Evolutionary conservation across 2,113 vertebrate genomes (phyloP).

Genomic region (Leptosomus discolor): DNA sequence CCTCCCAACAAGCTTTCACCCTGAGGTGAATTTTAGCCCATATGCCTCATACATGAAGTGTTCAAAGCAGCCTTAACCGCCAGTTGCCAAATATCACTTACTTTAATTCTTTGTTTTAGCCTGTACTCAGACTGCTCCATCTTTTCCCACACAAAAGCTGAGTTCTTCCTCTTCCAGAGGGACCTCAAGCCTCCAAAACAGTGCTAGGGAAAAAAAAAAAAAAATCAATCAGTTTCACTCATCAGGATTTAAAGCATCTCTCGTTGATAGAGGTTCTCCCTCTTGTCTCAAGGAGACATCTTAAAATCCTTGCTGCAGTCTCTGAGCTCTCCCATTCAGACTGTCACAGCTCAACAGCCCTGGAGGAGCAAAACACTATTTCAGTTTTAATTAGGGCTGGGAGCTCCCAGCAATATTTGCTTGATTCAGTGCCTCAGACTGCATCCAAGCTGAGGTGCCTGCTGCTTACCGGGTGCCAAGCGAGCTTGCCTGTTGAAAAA

Average conservation of each 20-base stretch:
- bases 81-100: background rate
- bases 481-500: background rate
- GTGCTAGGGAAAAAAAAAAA: background rate
- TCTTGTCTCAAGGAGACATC: background rate
- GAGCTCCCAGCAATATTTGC: background rate
- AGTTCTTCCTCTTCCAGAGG: background rate
- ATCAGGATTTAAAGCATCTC: background rate
- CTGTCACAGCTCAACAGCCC: background rate
- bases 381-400: background rate
- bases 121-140: background rate
- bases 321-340: background rate
- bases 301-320: background rate
- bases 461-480: background rate
- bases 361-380: background rate
- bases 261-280: background rate
- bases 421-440: background rate
- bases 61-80: background rate
- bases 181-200: background rate
- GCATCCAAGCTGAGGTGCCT: background rate
- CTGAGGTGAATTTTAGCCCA: background rate
- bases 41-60: rapidly evolving
- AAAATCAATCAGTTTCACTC: background rate
- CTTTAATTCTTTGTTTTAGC: background rate
- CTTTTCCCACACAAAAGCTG: background rate
- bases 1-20: background rate